Conservation (phyloP, 2,113 vertebrate species). For the Alligator mississippiensis region DNA sequence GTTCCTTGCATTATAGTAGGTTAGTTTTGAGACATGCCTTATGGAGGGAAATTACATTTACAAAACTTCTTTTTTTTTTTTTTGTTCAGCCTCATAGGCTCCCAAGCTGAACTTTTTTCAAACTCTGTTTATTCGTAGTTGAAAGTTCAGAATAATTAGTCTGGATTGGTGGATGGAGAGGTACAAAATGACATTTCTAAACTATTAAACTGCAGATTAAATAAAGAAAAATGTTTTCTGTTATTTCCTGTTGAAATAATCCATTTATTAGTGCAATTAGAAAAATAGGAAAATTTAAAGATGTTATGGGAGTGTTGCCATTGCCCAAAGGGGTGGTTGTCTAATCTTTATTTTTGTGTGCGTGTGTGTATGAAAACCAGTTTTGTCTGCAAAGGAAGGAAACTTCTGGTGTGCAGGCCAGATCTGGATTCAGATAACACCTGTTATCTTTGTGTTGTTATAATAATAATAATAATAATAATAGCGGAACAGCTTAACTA, state of each 20-base stretch:
- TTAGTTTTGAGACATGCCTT: neutral
- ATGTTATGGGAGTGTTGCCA: neutral
- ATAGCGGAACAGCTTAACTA: neutral
- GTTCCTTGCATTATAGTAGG: neutral
- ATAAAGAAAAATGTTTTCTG: neutral
- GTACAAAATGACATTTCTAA: neutral
- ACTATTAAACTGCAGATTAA: neutral
- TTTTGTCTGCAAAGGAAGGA: neutral
- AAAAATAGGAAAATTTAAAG: neutral
- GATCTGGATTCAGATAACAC: too few relatives aligned
- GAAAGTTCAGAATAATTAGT: neutral
- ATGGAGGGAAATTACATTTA: neutral
- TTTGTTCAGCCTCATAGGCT: neutral
- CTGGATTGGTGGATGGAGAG: too few relatives aligned
- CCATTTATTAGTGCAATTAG: neutral
- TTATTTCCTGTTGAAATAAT: neutral
- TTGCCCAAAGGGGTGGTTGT: neutral
- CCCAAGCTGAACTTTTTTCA: too few relatives aligned
- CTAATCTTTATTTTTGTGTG: neutral
- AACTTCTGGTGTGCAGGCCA: too few relatives aligned
- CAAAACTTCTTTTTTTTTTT: too few relatives aligned
- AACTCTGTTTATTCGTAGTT: neutral
- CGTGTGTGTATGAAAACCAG: neutral
- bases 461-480: too few relatives aligned
- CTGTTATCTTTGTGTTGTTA: too few relatives aligned